These are phyloP conservation scores for Lordiphosa andalusiaca DNA, from an alignment of 2,888 invertebrate genomes.

Conservation along the genomic window DNA sequence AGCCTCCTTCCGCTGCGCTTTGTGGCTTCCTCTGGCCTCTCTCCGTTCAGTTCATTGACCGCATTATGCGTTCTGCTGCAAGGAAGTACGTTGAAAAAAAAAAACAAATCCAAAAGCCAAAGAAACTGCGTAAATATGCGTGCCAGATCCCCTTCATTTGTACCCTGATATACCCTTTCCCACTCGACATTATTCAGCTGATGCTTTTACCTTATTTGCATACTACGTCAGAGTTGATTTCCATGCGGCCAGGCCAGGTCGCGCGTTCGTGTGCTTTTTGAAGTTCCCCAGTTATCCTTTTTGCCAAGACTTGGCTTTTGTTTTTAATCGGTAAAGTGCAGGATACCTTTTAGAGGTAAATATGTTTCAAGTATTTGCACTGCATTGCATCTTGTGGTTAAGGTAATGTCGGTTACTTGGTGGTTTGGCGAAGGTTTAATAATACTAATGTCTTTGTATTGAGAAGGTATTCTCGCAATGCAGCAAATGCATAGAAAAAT, in stretches of 20 bases:
- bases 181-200: conserved; percentile 1
- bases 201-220: conserved; percentile 62
- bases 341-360: background rate
- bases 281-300: conserved; percentile 6
- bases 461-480: no score
- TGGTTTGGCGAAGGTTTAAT: no score
- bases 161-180: conserved; percentile 1
- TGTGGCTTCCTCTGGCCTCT: conserved; percentile 36
- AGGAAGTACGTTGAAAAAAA: conserved; percentile 13
- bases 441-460: no score
- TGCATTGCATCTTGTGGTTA: no score
- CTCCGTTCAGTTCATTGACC: conserved; percentile 64
- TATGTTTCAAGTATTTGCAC: no score
- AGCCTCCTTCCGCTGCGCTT: conserved; percentile 11
- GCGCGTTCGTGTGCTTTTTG: conserved; percentile 4
- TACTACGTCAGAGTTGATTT: conserved; percentile 44
- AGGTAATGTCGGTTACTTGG: no score
- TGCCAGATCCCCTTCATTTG: conserved; percentile 14
- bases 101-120: conserved; percentile 29
- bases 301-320: conserved; percentile 42
- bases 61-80: conserved; percentile 54
- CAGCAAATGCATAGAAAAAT: no score
- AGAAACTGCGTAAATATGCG: conserved; percentile 61
- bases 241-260: conserved; percentile 14
- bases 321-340: conserved; percentile 70